Conservation (phyloP, 2,113 vertebrate genomes). For the Hemiprocne comata region DNA sequence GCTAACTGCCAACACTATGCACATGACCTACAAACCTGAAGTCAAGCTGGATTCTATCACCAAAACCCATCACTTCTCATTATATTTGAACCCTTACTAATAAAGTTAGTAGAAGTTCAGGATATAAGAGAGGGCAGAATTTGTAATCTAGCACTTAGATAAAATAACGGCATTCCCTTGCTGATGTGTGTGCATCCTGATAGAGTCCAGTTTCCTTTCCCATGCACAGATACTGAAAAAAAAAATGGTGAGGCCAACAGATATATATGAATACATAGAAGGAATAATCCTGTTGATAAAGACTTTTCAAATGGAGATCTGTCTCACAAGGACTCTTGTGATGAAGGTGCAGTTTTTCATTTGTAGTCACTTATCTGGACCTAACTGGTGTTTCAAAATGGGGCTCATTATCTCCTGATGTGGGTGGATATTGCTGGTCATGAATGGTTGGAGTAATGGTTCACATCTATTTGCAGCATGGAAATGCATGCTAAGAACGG, state of each 20-base stretch:
- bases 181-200: not conserved
- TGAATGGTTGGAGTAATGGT: not conserved
- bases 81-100: conserved; percentile 4
- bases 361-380: not conserved
- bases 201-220: not conserved
- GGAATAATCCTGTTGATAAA: not conserved
- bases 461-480: not conserved
- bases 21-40: not conserved
- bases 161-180: conserved; percentile 3
- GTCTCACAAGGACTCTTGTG: not conserved
- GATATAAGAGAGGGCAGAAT: not conserved
- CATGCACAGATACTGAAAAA: not conserved
- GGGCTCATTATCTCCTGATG: not conserved
- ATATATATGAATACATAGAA: not conserved
- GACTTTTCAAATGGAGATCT: not conserved
- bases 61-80: not conserved
- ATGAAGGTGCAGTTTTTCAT: not conserved
- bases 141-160: not conserved
- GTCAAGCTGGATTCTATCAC: not conserved
- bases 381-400: not conserved
- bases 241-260: not conserved
- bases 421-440: not conserved
- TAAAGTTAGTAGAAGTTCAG: not conserved
- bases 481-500: not conserved
- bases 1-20: not conserved